phyloP scores from a whole-genome alignment of 2,113 vertebrate species.

The Colaptes auratus region DNA sequence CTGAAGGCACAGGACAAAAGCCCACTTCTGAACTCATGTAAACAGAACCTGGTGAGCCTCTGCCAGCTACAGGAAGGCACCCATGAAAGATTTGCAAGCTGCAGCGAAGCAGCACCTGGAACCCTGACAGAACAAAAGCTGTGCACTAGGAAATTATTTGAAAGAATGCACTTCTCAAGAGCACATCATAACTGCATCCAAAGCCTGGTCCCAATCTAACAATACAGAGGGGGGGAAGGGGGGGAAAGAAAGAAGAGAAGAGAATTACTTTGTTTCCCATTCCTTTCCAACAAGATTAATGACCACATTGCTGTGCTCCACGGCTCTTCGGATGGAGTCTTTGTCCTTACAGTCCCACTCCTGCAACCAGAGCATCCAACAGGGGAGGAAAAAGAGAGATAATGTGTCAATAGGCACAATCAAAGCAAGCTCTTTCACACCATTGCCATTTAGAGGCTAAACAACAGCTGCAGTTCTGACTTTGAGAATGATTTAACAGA shows the following conservation, averaged over 20 bases:
- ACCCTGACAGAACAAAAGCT: not conserved
- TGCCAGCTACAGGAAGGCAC: not conserved
- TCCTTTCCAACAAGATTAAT: conserved; percentile 94
- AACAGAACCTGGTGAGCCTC: not conserved
- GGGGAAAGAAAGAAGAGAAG: not conserved
- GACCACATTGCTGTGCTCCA: conserved; percentile 91
- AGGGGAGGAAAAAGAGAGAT: conserved; percentile 1
- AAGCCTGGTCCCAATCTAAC: not conserved
- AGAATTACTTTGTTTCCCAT: conserved; percentile 91
- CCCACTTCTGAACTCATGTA: not conserved
- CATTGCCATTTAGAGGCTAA: not conserved
- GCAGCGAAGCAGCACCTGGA: not conserved
- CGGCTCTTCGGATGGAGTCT: conserved; percentile 86
- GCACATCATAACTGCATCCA: not conserved
- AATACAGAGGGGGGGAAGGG: rapidly evolving
- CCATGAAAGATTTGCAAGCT: not conserved
- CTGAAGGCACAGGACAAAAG: not conserved
- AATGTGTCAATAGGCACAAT: not conserved
- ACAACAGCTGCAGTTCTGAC: not conserved
- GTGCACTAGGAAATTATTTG: not conserved
- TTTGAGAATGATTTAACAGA: not conserved
- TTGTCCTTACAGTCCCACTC: conserved; percentile 90
- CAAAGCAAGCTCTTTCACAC: conserved; percentile 2
- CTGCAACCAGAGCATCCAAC: conserved; percentile 73
- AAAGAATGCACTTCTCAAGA: not conserved